Evolutionary conservation across 2,888 invertebrate species (phyloP), one percentile per base, ranked within the genome.

Genomic region (Caenorhabditis sp.): DNA sequence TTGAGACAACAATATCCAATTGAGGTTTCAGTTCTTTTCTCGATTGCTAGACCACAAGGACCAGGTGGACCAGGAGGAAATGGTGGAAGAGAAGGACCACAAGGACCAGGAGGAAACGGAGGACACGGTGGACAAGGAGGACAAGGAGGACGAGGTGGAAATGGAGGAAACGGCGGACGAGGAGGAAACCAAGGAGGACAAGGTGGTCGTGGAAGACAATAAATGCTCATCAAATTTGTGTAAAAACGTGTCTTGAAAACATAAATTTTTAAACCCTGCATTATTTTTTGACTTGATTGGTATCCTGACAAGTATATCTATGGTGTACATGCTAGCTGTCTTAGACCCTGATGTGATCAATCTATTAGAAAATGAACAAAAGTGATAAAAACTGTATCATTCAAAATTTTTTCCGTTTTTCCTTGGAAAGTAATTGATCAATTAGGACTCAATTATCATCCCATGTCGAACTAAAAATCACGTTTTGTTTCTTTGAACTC

Each of bases 21-120:
- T 12, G 77, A 67, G 43, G 63, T 72, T 31, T 67, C 67, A 27
- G 61, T 64, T 21, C 63, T 77, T 12, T 68, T 73, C 68, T 70
- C 65, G 54, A 65, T 77, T 49, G 57, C 62, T 52, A 59, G 65
- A 52, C 52, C 63, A 59, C 70, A 71, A 67, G 31, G 20, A 26
- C 56, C 64, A 50, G 56, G 20, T 21, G 61, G 62, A 58, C 62
- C 63, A 26, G 38, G 21, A 59, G 53, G 60, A 26, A 66, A 61
- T 20, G 38, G 21, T 53, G 53, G 60, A 26, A 66, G 62, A 38
- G 43, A 53, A 49, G 64, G 67, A 60, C 38, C 53, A 38, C 23
- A 3, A n/a, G 59, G 53, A 31, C 50, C 36, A 36, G 67, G 67
- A 56, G 17, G 36, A 50, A 7, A 53, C 23, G 25, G 63, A 53